These are phyloP conservation scores for Ormyrus labotus DNA, from an alignment of 2,888 invertebrate species.

Conservation along the genomic window DNA sequence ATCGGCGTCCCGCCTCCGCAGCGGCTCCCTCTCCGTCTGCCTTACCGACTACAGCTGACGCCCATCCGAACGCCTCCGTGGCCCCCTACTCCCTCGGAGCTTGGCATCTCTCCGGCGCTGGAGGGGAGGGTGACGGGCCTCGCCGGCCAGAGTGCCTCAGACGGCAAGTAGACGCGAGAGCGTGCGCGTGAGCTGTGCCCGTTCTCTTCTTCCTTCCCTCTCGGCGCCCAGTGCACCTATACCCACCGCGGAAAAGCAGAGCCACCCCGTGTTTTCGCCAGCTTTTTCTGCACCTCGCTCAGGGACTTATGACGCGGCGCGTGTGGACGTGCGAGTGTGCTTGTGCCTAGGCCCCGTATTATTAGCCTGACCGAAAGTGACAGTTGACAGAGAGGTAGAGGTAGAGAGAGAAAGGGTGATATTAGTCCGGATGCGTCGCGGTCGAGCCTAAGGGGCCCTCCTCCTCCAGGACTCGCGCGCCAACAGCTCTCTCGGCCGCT, in stretches of 20 bases:
- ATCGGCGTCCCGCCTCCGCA: not conserved
- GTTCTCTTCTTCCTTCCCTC: no score
- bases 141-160: constrained; percentile 60
- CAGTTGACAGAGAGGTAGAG: no score
- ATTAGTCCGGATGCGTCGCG: no score
- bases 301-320: not conserved
- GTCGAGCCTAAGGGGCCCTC: no score
- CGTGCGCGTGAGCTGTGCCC: constrained; percentile 61
- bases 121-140: constrained; percentile 35
- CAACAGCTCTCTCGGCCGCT: no score
- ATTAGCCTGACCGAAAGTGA: no score
- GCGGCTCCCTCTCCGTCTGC: no score
- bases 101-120: constrained; percentile 3
- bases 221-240: constrained; percentile 43
- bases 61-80: no score
- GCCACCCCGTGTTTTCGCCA: not conserved
- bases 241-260: not conserved
- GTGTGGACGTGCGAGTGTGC: not conserved
- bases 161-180: constrained; percentile 70
- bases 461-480: no score
- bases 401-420: no score
- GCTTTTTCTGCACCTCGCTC: not conserved
- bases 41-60: no score
- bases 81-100: no score
- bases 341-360: not conserved